These are phyloP conservation scores for Lucilia sericata DNA, from an alignment of 1,140 invertebrate genomes.

Conservation along the genomic window DNA sequence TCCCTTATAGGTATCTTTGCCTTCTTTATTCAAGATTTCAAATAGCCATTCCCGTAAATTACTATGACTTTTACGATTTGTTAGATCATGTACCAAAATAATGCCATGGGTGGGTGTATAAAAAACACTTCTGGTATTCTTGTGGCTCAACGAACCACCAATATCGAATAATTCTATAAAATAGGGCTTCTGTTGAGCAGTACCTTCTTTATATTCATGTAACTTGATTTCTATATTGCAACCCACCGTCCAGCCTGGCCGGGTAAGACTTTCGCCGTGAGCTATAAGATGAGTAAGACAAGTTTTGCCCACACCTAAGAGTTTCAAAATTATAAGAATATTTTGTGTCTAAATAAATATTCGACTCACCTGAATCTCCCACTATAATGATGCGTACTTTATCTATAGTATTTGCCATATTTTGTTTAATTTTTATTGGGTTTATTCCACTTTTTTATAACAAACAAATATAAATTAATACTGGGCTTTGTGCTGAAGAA, in stretches of 20 bases:
- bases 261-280: slow-evolving; percentile 84
- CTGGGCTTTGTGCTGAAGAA: too few relatives aligned
- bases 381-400: slow-evolving; percentile 92
- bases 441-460: neutral
- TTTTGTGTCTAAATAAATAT: neutral
- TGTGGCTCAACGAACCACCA: slow-evolving; percentile 92
- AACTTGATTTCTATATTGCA: slow-evolving; percentile 96
- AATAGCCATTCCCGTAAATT: slow-evolving; percentile 93
- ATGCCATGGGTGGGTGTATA: slow-evolving; percentile 94
- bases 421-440: neutral
- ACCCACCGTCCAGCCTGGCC: slow-evolving; percentile 94
- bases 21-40: slow-evolving; percentile 88
- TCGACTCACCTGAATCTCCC: slow-evolving; percentile 86
- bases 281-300: slow-evolving; percentile 93
- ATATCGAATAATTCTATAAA: slow-evolving; percentile 97
- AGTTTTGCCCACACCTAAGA: slow-evolving; percentile 91
- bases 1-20: slow-evolving; percentile 66
- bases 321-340: neutral
- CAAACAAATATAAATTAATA: neutral
- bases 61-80: slow-evolving; percentile 94
- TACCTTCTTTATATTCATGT: slow-evolving; percentile 96
- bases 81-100: slow-evolving; percentile 95
- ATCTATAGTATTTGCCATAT: slow-evolving; percentile 71
- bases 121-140: slow-evolving; percentile 92
- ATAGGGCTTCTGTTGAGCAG: slow-evolving; percentile 88